Percentiles rank a stretch among this genome's conserved stretches.
Evolutionary conservation across 2,113 vertebrate genomes (phyloP).

Genomic region (Turnix velox): DNA sequence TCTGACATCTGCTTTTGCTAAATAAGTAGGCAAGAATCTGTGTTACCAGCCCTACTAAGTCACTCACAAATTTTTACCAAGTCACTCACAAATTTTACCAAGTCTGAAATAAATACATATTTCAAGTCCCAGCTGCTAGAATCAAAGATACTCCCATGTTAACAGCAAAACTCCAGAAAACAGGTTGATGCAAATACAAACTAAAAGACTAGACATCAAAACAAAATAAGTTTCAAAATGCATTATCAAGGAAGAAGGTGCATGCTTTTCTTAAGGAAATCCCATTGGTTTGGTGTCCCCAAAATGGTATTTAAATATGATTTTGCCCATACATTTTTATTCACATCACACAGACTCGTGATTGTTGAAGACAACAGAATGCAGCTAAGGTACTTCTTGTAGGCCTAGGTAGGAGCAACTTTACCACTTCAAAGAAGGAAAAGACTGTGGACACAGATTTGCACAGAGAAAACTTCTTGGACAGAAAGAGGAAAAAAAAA

Average conservation of each 20-base stretch:
- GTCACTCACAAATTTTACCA: background rate
- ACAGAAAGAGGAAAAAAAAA: background rate
- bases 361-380: background rate
- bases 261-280: background rate
- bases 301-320: background rate
- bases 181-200: background rate
- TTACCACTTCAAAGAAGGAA: background rate
- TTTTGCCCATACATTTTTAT: background rate
- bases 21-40: background rate
- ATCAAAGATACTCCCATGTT: background rate
- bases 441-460: background rate
- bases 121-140: background rate
- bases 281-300: background rate
- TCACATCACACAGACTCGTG: background rate
- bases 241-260: background rate
- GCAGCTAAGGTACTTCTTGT: background rate
- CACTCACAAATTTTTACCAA: background rate
- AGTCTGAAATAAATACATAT: background rate
- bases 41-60: background rate
- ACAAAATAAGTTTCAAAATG: background rate
- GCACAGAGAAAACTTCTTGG: background rate
- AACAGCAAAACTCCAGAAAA: background rate
- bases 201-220: background rate
- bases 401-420: background rate
- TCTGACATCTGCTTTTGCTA: background rate